Evolutionary conservation across 1,140 invertebrate species (phyloP), one percentile per base, ranked within the genome.

Genomic region (Brachionus rotundiformis): DNA sequence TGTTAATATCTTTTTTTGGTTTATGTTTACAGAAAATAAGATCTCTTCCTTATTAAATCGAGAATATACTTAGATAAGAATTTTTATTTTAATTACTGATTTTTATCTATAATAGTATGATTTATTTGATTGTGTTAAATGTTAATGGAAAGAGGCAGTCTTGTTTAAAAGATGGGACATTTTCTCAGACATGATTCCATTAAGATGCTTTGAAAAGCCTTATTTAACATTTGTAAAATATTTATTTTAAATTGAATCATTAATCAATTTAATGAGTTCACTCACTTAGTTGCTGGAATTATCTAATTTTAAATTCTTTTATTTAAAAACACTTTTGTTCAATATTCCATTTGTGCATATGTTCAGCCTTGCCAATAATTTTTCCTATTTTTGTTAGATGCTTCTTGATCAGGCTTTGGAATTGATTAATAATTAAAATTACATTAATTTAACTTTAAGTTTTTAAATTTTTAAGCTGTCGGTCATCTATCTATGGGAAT

Each of bases 21-120:
- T 54, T 54, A 54, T 54, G 47, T 54, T 54, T 54, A 19, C 23
- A 54, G 47, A 54, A 54, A 54, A 19, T 54, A 54, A 16, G 47
- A 54, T 54, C 47, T n/a, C 47, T 54, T 54, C 47, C 47, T 54
- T 54, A 54, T 54, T 19, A 54, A 54, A 19, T 19, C 16, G 19
- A 19, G 47, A 54, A 54, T 54, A 54, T n/a, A 54, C 23, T 54
- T 54, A 54, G 47, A 54, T 54, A 54, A 19, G n/a, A 54, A 54
- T 54, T 54, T n/a, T n/a, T 19, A 54, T 54, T 54, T 23, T 54
- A 54, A 54, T 54, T 54, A 54, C 47, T 54, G 47, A 54, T 54
- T 54, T 54, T 54, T 25, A 54, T 54, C 47, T 54, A 19, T n/a
- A n/a, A n/a, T n/a, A 54, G 47, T 54, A 19, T 54, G 47, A 54